A percentile compares a stretch with the other conserved stretches of the same genome.
Evolutionary conservation across 1,140 invertebrate species (phyloP).

Genomic region (Orius insidiosus): DNA sequence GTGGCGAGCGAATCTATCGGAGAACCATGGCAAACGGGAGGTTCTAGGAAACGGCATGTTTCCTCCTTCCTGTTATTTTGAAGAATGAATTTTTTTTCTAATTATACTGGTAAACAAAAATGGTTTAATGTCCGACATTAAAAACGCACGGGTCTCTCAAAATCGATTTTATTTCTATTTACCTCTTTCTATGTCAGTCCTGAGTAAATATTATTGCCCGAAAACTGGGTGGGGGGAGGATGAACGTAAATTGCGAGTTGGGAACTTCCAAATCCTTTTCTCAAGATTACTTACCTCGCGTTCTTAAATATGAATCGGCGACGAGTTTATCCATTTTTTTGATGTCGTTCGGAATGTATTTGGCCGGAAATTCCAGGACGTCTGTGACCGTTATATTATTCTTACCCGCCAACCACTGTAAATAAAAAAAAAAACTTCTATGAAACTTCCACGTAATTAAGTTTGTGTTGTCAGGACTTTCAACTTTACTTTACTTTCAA

Average conservation of each 20-base stretch:
- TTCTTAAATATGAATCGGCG: constrained; percentile 40
- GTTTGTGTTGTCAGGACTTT: too few relatives aligned
- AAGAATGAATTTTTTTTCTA: too few relatives aligned
- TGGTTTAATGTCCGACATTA: too few relatives aligned
- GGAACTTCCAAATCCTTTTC: background rate
- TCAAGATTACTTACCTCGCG: constrained; percentile 35
- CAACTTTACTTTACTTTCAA: too few relatives aligned
- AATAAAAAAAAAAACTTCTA: background rate
- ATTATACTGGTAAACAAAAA: too few relatives aligned
- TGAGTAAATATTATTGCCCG: background rate
- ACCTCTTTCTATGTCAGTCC: background rate
- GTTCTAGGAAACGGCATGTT: too few relatives aligned
- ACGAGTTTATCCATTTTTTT: constrained; percentile 47
- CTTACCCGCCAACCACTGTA: constrained; percentile 39
- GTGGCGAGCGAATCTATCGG: too few relatives aligned
- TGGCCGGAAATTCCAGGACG: constrained; percentile 39
- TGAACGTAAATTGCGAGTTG: background rate
- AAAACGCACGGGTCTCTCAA: too few relatives aligned
- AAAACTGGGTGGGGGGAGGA: background rate
- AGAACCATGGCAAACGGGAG: too few relatives aligned
- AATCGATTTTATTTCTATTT: too few relatives aligned
- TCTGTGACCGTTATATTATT: constrained; percentile 43
- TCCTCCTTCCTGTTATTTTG: too few relatives aligned
- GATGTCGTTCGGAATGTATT: constrained; percentile 45
- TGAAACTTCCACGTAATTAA: too few relatives aligned